Evolutionary conservation across 2,888 invertebrate genomes (phyloP), one percentile per base, ranked within the genome.

Genomic region (Nomada fucata): DNA sequence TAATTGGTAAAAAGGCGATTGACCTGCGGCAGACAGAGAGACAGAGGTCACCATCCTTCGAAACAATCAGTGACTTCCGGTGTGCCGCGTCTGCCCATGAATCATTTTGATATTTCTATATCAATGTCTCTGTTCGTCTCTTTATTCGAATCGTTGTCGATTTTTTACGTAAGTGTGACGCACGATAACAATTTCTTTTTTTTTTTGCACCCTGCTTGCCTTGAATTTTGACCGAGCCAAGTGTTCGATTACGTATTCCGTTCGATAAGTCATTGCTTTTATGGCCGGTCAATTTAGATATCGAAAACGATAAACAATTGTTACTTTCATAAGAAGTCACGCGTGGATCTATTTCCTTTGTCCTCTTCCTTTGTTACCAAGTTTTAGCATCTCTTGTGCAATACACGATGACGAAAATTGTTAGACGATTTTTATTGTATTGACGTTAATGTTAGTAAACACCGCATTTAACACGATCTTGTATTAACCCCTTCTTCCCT

Each of bases 21-120:
- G 91, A 92, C 91, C 91, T 89, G 89, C 86, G 82, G 68, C 82
- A 88, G 84, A 86, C 86, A 86, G 83, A 87, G 84, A 89, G 84
- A 89, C 87, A 84, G 89, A 90, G 92, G 91, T 92, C 92, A 92
- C 91, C 92, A 92, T 88, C 91, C 92, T 91, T 89, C 87, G 87
- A 76, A 92, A 92, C 91, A 92, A 92, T 92, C 92, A 91, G 91
- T 89, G 88, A 88, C 90, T 92, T 92, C 92, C 92, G 92, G 91
- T 86, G 86, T 89, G 90, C 89, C 88, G 90, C 87, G 91, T 86
- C 89, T 80, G 84, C 72, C 82, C 87, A 84, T 92, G 92, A 92
- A 91, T 92, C 92, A 92, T 90, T 92, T 91, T 92, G 92, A 92
- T 92, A 92, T 87, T 88, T 83, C 77, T 87, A 75, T 90, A 90